Evolutionary conservation across 2,888 invertebrate genomes (phyloP).

Genomic region (Leptopilina myrica): DNA sequence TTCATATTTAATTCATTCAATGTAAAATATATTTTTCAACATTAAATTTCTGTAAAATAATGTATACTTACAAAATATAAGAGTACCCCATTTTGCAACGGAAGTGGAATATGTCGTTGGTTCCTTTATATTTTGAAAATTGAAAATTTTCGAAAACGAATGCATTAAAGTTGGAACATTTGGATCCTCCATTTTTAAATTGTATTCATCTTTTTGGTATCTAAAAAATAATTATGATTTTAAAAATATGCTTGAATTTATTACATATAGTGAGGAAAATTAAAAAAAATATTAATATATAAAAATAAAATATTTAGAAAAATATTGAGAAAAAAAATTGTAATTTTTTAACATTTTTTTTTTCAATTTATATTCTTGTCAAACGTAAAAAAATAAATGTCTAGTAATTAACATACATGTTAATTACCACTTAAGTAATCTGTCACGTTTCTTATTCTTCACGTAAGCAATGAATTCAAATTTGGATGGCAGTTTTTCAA

Average conservation of each 20-base stretch:
- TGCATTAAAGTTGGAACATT: conserved; percentile 60
- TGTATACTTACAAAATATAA: conserved; percentile 78
- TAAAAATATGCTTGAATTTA: not conserved
- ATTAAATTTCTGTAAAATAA: too few species aligned
- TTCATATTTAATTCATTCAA: too few species aligned
- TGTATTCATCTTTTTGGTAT: conserved; percentile 60
- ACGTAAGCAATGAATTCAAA: not conserved
- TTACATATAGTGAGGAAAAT: not conserved
- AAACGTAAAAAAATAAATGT: too few species aligned
- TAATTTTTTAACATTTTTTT: not conserved
- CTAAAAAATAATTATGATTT: conserved; percentile 45
- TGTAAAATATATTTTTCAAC: too few species aligned
- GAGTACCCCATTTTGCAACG: conserved; percentile 82
- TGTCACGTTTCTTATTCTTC: not conserved
- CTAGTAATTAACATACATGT: too few species aligned
- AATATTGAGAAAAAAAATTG: not conserved
- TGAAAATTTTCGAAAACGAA: conserved; percentile 81
- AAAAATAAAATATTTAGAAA: not conserved
- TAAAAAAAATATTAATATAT: not conserved
- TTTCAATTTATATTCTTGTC: too few species aligned
- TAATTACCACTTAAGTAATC: too few species aligned
- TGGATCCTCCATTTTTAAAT: conserved; percentile 58
- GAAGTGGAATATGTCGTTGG: conserved; percentile 82
- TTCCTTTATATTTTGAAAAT: conserved; percentile 84
- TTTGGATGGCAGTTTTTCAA: not conserved